Evolutionary conservation across 2,113 vertebrate species (phyloP).

Genomic region (Pontoporia blainvillei): DNA sequence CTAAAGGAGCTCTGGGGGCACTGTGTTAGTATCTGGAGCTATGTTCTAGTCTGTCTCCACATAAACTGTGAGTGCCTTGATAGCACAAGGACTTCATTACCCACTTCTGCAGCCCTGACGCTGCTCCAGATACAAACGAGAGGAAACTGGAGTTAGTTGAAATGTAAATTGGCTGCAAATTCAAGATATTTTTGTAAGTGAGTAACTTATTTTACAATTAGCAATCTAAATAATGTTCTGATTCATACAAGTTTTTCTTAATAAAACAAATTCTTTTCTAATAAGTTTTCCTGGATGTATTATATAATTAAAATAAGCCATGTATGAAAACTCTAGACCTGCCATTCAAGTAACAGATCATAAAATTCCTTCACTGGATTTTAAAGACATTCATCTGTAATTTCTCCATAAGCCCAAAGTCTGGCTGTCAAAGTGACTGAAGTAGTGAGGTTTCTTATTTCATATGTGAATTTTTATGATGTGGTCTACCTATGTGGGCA

Average conservation of each 20-base stretch:
- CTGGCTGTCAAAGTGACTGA: constrained; percentile 42
- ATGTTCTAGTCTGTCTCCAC: not conserved
- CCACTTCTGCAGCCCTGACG: not conserved
- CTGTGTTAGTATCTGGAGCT: not conserved
- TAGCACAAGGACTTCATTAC: not conserved
- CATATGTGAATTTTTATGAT: constrained; percentile 57
- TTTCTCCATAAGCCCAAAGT: constrained; percentile 19
- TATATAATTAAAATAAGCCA: constrained; percentile 63
- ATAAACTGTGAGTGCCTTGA: not conserved
- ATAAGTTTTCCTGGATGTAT: constrained; percentile 19
- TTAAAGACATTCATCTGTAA: constrained; percentile 60
- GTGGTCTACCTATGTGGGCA: constrained; percentile 44
- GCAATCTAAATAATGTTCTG: constrained; percentile 25
- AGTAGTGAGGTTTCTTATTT: constrained; percentile 50
- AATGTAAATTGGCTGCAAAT: not conserved
- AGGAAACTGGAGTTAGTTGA: not conserved
- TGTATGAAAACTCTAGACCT: constrained; percentile 41
- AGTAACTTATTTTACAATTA: constrained; percentile 42
- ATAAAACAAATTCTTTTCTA: constrained; percentile 47
- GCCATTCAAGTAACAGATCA: constrained; percentile 45
- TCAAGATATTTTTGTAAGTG: not conserved
- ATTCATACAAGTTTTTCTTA: constrained; percentile 1
- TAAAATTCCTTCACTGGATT: constrained; percentile 44
- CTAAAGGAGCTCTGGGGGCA: not conserved
- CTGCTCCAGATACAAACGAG: not conserved